Base-by-base conservation (phyloP, 2,113 vertebrate species). In the Piaya cayana region DNA sequence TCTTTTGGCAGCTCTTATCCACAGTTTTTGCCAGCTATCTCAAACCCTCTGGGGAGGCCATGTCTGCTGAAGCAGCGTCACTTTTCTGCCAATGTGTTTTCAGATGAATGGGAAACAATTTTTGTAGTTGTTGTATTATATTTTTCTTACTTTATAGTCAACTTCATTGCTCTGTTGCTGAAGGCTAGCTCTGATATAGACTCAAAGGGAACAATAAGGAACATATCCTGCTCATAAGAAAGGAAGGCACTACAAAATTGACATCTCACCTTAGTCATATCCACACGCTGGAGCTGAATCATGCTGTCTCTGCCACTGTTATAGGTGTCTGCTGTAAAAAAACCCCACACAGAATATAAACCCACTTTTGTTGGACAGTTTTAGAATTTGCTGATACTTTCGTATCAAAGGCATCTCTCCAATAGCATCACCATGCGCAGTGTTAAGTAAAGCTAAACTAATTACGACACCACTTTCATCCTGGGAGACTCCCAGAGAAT, bases 91-190 rank as follows among this genome's bases (percentile, higher is more conserved):
- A 85, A 22, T 0, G 0, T 21, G 16, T 62, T 82, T 94, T 82
- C 55, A 92, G 84, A 74, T 77, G 67, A 72, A 92, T 32, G 18
- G 45, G 29, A 87, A 90, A 72, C 16, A 37, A 4, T 45, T 77
- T 83, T 74, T 58, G 27, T 32, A 58, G 52, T 21, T 55, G 72
- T 30, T 88, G 60, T 72, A 92, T 90, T 58, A 16, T 45, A 63
- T 87, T 95, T 84, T 34, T 85, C 91, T 95, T 93, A n/a, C 36
- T 36, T 76, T 87, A 85, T 71, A 85, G 78, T 58, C 3, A 23
- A 58, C 15, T 50, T 81, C 15, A 12, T 49, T 82, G 30, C 25
- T 84, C 34, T 76, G 5, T 47, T 70, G 55, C 64, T 95, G 87
- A 94, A 76, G 71, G 29, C 37, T 80, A 59, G 15, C 45, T 95